Evolutionary conservation across 23 tunicate species (phyloP).

Genomic region (Styela clava): DNA sequence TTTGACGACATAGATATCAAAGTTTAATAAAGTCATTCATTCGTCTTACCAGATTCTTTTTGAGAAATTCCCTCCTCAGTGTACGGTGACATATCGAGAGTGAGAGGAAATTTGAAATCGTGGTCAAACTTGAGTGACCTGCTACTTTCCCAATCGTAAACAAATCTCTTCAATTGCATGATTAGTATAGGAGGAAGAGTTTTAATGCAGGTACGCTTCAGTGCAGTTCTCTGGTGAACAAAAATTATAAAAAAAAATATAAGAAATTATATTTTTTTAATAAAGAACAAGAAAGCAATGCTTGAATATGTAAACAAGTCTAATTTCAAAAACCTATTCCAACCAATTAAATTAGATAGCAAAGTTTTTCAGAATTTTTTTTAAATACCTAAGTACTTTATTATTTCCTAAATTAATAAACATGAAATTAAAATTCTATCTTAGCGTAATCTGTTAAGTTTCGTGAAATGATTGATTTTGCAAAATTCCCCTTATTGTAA

Average conservation of each 20-base stretch:
- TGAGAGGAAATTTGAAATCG: conserved; percentile 78
- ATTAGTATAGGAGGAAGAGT: conserved; percentile 81
- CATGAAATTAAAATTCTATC: no score
- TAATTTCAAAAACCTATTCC: no score
- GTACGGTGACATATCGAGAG: conserved; percentile 91
- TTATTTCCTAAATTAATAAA: no score
- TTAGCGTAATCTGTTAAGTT: no score
- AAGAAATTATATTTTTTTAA: conserved; percentile 1
- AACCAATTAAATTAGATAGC: no score
- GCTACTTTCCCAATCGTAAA: conserved; percentile 94
- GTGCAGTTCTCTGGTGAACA: conserved; percentile 44
- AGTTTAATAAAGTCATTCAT: no score
- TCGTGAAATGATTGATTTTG: no score
- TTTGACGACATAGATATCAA: no score
- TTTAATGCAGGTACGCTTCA: conserved; percentile 89
- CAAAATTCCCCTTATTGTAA: no score
- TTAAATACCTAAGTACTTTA: no score
- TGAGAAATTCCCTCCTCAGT: conserved; percentile 38
- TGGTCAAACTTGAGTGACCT: conserved; percentile 85
- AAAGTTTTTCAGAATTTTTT: no score
- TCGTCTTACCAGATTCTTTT: conserved; percentile 9
- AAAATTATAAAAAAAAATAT: background rate
- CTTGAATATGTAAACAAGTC: background rate
- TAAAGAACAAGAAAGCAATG: background rate
- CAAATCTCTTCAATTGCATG: conserved; percentile 93